A percentile compares a stretch with the other conserved stretches of the same genome.
Conservation (phyloP, 2,888 invertebrate species). For the Seira sanloemensis region DNA sequence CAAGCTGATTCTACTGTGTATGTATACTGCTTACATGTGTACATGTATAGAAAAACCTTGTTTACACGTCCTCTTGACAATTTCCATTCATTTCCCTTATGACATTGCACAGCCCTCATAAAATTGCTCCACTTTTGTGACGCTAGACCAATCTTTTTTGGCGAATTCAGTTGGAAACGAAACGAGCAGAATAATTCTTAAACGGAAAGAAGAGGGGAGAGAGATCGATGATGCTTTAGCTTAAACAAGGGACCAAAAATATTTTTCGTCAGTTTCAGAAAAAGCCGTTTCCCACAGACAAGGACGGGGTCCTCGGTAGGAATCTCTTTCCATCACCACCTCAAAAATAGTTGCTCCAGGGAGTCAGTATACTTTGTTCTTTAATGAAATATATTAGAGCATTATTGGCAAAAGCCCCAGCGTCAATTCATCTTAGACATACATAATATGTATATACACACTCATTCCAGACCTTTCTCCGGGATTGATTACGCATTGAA, state of each 20-base stretch:
- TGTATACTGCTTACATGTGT: too few species aligned
- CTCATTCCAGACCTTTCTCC: not conserved
- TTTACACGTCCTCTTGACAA: not conserved
- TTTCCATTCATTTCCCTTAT: not conserved
- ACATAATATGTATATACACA: too few species aligned
- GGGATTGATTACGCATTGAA: not conserved
- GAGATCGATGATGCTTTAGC: too few species aligned
- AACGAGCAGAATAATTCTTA: too few species aligned
- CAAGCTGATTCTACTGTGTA: not conserved
- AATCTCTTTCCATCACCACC: not conserved
- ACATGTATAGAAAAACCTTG: not conserved
- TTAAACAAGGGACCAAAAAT: too few species aligned
- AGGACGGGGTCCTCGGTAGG: not conserved
- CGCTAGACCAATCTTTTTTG: not conserved
- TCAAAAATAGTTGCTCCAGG: not conserved
- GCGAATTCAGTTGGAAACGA: not conserved
- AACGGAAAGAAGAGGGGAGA: too few species aligned
- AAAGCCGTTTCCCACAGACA: too few species aligned
- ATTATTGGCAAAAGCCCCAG: constrained; percentile 36
- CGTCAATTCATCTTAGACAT: constrained; percentile 60
- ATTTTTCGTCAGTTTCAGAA: too few species aligned
- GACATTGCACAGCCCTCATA: not conserved
- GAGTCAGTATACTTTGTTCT: not conserved
- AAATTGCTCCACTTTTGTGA: not conserved
- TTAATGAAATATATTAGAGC: not conserved